phyloP scores from a whole-genome alignment of 2,113 vertebrate species.

The Lagenorhynchus albirostris region DNA sequence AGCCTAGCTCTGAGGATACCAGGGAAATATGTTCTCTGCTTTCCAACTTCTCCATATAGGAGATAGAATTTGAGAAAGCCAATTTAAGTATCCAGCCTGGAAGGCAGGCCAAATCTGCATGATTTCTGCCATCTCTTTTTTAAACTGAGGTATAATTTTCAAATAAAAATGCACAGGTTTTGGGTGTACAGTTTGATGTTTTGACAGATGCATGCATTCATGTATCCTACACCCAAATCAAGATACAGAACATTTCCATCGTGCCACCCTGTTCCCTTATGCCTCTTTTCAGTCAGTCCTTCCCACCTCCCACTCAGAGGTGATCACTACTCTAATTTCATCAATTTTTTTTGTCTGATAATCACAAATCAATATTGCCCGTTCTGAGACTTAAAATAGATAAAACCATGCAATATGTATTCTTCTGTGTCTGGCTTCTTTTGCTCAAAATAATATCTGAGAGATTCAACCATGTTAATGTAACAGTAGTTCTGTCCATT shows the following conservation, averaged over 20 bases:
- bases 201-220: neutral
- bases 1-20: neutral
- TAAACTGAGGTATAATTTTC: neutral
- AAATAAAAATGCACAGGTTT: neutral
- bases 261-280: neutral
- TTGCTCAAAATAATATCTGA: neutral
- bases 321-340: neutral
- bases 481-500: neutral
- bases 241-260: neutral
- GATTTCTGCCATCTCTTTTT: neutral
- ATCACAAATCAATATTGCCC: neutral
- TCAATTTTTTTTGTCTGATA: neutral
- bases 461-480: neutral
- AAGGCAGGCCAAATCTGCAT: neutral
- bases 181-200: neutral
- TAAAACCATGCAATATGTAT: neutral
- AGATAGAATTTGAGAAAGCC: neutral
- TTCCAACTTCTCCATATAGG: neutral
- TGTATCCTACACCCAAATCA: neutral
- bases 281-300: neutral
- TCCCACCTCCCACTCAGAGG: neutral
- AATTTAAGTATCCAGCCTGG: neutral
- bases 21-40: neutral
- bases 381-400: neutral
- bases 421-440: neutral